Percentiles rank a stretch among this genome's conserved stretches.
These are phyloP conservation scores for Malacoctenus gilli DNA, from an alignment of 2,797 vertebrate species.

Conservation along the genomic window DNA sequence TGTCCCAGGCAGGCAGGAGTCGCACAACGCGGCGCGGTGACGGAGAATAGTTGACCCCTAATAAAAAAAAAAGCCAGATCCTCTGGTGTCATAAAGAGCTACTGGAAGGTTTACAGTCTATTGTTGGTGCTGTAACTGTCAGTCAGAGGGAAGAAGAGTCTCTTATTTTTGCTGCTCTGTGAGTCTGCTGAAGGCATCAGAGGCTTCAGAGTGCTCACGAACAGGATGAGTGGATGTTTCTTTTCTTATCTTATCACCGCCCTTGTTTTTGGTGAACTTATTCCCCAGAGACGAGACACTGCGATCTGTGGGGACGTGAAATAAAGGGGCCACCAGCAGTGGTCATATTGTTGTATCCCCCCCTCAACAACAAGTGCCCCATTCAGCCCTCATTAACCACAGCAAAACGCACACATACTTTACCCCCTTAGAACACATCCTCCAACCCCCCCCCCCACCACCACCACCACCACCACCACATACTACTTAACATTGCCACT, in stretches of 20 bases:
- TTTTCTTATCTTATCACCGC: slow-evolving; percentile 37
- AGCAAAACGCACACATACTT: slow-evolving; percentile 45
- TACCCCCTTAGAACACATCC: slow-evolving; percentile 31
- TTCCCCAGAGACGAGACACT: neutral
- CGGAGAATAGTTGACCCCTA: slow-evolving; percentile 52
- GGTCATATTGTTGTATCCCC: slow-evolving; percentile 33
- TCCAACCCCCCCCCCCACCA: slow-evolving; percentile 36
- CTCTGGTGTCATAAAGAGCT: slow-evolving; percentile 61
- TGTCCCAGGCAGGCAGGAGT: slow-evolving; percentile 47
- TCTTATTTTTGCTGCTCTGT: slow-evolving; percentile 10
- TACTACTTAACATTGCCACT: slow-evolving; percentile 53
- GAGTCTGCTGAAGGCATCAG: slow-evolving; percentile 5
- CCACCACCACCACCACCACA: slow-evolving; percentile 51
- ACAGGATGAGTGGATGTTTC: slow-evolving; percentile 9
- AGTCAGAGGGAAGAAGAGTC: slow-evolving; percentile 29
- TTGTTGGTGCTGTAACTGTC: slow-evolving; percentile 63
- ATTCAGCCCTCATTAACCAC: slow-evolving; percentile 60
- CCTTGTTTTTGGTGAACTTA: slow-evolving; percentile 6
- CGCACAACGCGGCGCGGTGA: slow-evolving; percentile 12
- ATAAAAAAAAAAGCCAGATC: slow-evolving; percentile 72
- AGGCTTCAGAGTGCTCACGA: slow-evolving; percentile 12
- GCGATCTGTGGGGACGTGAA: slow-evolving; percentile 11
- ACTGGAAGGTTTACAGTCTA: slow-evolving; percentile 60
- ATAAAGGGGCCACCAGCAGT: slow-evolving; percentile 33
- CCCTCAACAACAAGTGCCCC: slow-evolving; percentile 49